Base-by-base conservation (phyloP, 1,140 invertebrate genomes). In the Condylostylus longicornis region DNA sequence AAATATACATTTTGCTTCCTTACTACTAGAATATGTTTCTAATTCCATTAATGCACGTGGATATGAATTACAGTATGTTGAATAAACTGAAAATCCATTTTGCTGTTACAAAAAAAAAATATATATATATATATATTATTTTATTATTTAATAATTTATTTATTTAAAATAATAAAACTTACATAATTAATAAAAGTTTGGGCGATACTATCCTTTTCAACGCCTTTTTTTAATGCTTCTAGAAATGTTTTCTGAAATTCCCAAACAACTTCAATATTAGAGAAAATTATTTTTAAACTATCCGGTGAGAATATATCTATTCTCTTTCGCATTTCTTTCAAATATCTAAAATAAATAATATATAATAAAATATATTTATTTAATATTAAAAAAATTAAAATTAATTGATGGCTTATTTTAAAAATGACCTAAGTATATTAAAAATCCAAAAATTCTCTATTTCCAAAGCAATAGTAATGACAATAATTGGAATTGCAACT, bases 11-110 rank as follows among this genome's bases (percentile, higher is more conserved):
- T 47, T 51, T 12, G 58, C 53, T 36, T 60, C 57, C 32, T 55
- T 58, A 1, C 54, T 42, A 18, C 53, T 53, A 31, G 54, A 49
- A 41, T 57, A 61, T 10, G 53, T 51, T 42, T 60, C 58, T 14
- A 61, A 50, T 44, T 61, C 58, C 19, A 60, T 55, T 8, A 61
- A 42, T 10, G 58, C 58, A 29, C 58, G 45, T 8, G 85, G 80
- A 63, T 91, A 85, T 52, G 86, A 86, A 61, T 89, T 90, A 51
- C 87, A 91, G 49, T 91, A 93, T 36, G 88, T 83, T 6, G 84
- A 86, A 55, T 93, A 93, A 56, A 88, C 79, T 43, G 78, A 72
- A 58, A 88, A 88, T 19, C 73, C 74, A 29, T 69, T 67, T 50
- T 73, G 68, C 80, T 84, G 62, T 34, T 60, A 47, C 35, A 20